Conservation (phyloP, 53 echinoderm and acorn worm species). For the Echinometra lucunter region DNA sequence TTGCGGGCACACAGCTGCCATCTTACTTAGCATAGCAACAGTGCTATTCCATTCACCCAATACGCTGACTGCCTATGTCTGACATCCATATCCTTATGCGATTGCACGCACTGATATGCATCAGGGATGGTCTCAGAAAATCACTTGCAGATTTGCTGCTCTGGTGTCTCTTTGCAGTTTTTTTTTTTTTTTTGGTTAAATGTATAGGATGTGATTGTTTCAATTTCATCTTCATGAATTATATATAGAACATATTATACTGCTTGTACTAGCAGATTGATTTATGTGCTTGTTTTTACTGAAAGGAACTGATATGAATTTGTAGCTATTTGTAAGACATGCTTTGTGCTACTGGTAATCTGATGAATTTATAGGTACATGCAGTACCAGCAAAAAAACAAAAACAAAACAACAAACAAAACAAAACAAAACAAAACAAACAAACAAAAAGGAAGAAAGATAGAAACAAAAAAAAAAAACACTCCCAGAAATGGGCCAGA, state of each 20-base stretch:
- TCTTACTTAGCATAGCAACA: constrained; percentile 64
- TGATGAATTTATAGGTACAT: too few species aligned
- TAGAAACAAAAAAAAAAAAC: too few species aligned
- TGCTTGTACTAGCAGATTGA: neutral
- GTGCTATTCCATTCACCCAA: constrained; percentile 69
- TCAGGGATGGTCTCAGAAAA: constrained; percentile 59
- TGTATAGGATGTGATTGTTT: neutral
- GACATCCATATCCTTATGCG: constrained; percentile 64
- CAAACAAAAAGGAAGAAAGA: too few species aligned
- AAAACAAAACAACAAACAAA: too few species aligned
- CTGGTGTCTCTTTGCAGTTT: neutral
- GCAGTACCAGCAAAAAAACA: too few species aligned
- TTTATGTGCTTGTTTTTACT: constrained; percentile 43
- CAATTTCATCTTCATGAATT: neutral
- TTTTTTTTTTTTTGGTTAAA: neutral
- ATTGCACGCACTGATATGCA: constrained; percentile 62
- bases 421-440: too few species aligned
- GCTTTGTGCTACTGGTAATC: too few species aligned
- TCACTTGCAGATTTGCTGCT: neutral
- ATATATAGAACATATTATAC: neutral
- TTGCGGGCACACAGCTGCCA: neutral
- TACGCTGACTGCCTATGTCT: constrained; percentile 53
- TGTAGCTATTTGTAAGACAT: neutral
- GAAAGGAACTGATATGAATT: neutral
- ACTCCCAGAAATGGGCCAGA: too few species aligned